These are phyloP conservation scores for Anticlea derivata DNA, from an alignment of 2,888 invertebrate genomes.

Conservation along the genomic window DNA sequence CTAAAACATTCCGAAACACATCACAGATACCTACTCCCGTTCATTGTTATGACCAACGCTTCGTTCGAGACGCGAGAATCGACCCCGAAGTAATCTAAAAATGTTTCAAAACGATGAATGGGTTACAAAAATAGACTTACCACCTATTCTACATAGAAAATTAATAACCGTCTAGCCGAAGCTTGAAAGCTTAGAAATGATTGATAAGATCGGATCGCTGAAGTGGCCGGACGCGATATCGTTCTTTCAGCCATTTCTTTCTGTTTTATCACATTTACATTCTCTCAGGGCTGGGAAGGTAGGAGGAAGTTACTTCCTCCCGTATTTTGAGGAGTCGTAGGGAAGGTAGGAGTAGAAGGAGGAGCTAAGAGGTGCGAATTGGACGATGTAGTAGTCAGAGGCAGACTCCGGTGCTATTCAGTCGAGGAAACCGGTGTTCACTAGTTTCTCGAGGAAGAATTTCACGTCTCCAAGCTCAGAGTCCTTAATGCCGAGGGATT, in stretches of 20 bases:
- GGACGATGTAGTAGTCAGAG: slow-evolving; percentile 88
- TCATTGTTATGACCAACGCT: slow-evolving; percentile 40
- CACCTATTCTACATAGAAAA: slow-evolving; percentile 47
- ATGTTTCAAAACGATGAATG: slow-evolving; percentile 48
- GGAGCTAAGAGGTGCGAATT: slow-evolving; percentile 87
- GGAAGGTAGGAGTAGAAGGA: slow-evolving; percentile 89
- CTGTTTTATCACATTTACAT: slow-evolving; percentile 49
- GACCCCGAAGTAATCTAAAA: slow-evolving; percentile 47
- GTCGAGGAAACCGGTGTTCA: slow-evolving; percentile 97
- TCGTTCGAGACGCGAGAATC: slow-evolving; percentile 69
- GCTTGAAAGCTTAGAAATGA: slow-evolving; percentile 40
- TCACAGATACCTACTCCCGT: slow-evolving; percentile 45
- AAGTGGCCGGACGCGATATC: slow-evolving; percentile 76
- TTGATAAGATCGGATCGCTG: slow-evolving; percentile 51
- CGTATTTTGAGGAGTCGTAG: slow-evolving; percentile 80
- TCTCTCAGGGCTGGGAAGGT: slow-evolving; percentile 50
- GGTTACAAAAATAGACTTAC: slow-evolving; percentile 67
- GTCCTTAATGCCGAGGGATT: slow-evolving; percentile 97
- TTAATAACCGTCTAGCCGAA: slow-evolving; percentile 46
- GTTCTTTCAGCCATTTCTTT: slow-evolving; percentile 39
- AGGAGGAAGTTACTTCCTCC: slow-evolving; percentile 60
- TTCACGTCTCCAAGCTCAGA: slow-evolving; percentile 97
- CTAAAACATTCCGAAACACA: slow-evolving; percentile 39
- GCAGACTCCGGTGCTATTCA: slow-evolving; percentile 90
- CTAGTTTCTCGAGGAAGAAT: slow-evolving; percentile 97